A percentile compares a stretch with the other conserved stretches of the same genome.
These are phyloP conservation scores for Oscheius sp. DNA, from an alignment of 2,888 invertebrate species.

Conservation along the genomic window DNA sequence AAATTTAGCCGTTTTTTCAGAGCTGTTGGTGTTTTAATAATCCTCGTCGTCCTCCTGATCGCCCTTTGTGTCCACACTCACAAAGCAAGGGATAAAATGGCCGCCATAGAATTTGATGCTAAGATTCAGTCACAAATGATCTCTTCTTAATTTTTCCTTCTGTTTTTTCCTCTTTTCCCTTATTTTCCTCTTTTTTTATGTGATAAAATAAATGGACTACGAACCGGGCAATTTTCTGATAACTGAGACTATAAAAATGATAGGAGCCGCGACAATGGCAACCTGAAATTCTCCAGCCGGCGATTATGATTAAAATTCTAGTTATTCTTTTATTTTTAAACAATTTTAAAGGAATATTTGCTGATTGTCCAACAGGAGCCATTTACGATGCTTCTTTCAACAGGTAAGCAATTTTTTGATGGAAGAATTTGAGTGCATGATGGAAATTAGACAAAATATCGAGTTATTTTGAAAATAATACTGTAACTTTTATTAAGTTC, in stretches of 20 bases:
- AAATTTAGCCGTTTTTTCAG: too few relatives aligned
- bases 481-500: too few relatives aligned
- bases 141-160: neutral
- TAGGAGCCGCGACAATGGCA: neutral
- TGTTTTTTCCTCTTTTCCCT: neutral
- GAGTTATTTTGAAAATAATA: too few relatives aligned
- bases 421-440: too few relatives aligned
- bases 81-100: slow-evolving; percentile 10
- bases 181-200: neutral
- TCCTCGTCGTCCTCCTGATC: slow-evolving; percentile 8
- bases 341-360: neutral
- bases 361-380: slow-evolving; percentile 19
- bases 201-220: neutral
- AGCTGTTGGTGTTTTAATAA: neutral
- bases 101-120: neutral
- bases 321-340: neutral
- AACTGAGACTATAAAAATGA: neutral
- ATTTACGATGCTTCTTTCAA: slow-evolving; percentile 16
- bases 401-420: too few relatives aligned
- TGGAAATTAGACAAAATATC: too few relatives aligned
- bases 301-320: neutral
- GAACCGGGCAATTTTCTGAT: neutral
- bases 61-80: slow-evolving; percentile 6
- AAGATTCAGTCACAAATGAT: neutral
- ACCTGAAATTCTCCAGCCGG: too few relatives aligned